Conservation (phyloP, 2,888 invertebrate genomes). For the Furcula furcula region DNA sequence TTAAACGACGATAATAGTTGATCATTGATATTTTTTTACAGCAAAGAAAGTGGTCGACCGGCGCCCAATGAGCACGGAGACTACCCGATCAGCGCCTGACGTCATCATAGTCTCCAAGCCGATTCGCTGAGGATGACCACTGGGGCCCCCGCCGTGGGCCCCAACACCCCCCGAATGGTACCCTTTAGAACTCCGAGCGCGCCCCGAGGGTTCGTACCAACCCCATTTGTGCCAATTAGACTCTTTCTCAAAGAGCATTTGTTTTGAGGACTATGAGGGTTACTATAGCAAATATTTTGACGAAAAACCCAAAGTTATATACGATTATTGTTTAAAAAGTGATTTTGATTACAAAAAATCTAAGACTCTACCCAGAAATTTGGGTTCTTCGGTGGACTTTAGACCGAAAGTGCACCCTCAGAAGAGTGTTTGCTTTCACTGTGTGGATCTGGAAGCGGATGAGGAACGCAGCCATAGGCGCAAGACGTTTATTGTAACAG, state of each 20-base stretch:
- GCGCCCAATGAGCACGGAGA: constrained; percentile 90
- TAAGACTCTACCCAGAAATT: constrained; percentile 65
- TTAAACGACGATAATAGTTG: too few species aligned
- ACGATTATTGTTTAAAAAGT: constrained; percentile 72
- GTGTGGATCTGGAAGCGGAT: constrained; percentile 39
- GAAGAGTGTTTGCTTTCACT: constrained; percentile 64
- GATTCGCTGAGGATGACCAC: constrained; percentile 78
- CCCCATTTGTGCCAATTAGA: constrained; percentile 44
- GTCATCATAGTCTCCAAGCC: constrained; percentile 87
- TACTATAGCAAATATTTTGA: constrained; percentile 69
- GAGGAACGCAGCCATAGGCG: constrained; percentile 22
- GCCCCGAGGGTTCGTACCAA: constrained; percentile 62
- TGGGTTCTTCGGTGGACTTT: constrained; percentile 58
- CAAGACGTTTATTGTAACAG: constrained; percentile 57
- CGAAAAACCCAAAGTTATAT: constrained; percentile 59
- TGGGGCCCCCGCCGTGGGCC: constrained; percentile 77
- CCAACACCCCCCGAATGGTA: constrained; percentile 65
- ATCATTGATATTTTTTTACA: too few species aligned
- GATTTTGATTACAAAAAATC: constrained; percentile 54
- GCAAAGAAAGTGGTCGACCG: constrained; percentile 71
- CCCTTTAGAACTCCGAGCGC: constrained; percentile 49
- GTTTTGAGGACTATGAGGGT: constrained; percentile 58
- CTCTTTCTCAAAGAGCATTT: constrained; percentile 53
- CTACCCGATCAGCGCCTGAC: constrained; percentile 94
- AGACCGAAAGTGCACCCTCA: constrained; percentile 52